Percentiles rank a stretch among this genome's conserved stretches.
Evolutionary conservation across 2,113 vertebrate species (phyloP).

Genomic region (Illadopsis cleaveri): DNA sequence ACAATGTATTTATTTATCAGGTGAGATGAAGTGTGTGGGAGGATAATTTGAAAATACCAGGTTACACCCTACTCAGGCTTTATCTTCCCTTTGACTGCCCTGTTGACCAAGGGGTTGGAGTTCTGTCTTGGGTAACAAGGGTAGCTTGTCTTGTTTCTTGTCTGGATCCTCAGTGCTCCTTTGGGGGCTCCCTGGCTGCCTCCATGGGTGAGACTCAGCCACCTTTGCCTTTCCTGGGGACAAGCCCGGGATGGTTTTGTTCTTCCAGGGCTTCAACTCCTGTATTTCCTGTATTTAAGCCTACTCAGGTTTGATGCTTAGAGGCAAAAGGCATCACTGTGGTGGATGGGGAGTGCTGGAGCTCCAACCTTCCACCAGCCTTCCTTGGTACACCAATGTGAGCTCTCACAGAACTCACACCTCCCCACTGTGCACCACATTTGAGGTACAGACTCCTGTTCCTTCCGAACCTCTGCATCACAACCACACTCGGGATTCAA

Average conservation of each 20-base stretch:
- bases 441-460: neutral
- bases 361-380: neutral
- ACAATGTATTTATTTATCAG: neutral
- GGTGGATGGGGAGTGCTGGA: neutral
- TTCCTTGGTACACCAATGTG: rapidly evolving
- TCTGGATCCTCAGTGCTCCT: neutral
- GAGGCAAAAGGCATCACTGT: rapidly evolving
- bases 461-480: neutral
- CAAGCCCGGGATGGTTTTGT: neutral
- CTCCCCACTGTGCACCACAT: rapidly evolving
- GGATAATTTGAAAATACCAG: neutral
- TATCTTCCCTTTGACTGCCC: neutral
- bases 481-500: neutral
- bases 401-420: neutral
- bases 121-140: neutral
- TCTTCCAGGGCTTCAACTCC: neutral
- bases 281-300: neutral
- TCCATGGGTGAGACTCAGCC: neutral
- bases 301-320: neutral
- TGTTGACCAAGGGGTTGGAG: neutral
- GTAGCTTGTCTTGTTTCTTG: neutral
- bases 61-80: neutral
- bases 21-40: rapidly evolving
- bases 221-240: neutral
- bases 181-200: neutral